phyloP scores from a whole-genome alignment of 2,113 vertebrate species.

The Octodon degus region DNA sequence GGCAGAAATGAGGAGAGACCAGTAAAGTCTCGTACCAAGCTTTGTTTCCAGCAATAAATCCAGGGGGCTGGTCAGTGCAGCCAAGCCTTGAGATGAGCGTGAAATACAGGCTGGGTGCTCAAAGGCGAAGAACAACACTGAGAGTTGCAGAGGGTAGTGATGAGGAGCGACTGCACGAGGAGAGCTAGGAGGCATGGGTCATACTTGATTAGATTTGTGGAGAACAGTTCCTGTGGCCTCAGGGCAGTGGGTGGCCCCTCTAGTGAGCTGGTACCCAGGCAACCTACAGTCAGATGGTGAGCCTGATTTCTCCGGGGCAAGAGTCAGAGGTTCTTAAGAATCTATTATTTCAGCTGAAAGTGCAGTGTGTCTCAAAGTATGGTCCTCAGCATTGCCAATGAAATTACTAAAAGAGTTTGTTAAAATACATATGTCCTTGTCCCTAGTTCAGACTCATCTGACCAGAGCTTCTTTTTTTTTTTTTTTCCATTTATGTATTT shows the following conservation, averaged over 20 bases:
- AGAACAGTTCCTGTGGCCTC: not conserved
- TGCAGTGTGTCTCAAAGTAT: not conserved
- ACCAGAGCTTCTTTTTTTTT: not conserved
- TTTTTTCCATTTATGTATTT: no score
- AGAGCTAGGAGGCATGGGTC: not conserved
- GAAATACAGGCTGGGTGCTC: not conserved
- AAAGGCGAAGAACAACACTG: not conserved
- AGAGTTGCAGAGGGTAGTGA: not conserved
- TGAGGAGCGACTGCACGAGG: not conserved
- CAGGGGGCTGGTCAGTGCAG: not conserved
- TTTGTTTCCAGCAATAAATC: slow-evolving; percentile 37
- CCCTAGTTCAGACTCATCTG: not conserved
- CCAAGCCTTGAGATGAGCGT: not conserved
- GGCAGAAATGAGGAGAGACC: not conserved
- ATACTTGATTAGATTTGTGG: not conserved
- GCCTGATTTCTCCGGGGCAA: not conserved
- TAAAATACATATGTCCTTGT: not conserved
- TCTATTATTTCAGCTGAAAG: not conserved
- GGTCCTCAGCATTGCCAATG: not conserved
- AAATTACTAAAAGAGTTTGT: not conserved
- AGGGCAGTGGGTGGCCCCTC: not conserved
- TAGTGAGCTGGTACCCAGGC: not conserved
- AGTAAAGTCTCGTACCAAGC: not conserved
- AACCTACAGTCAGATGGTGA: not conserved
- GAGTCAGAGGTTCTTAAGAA: not conserved